Base-by-base conservation (phyloP, 2,888 invertebrate genomes). In the Dasysyrphus albostriatus region DNA sequence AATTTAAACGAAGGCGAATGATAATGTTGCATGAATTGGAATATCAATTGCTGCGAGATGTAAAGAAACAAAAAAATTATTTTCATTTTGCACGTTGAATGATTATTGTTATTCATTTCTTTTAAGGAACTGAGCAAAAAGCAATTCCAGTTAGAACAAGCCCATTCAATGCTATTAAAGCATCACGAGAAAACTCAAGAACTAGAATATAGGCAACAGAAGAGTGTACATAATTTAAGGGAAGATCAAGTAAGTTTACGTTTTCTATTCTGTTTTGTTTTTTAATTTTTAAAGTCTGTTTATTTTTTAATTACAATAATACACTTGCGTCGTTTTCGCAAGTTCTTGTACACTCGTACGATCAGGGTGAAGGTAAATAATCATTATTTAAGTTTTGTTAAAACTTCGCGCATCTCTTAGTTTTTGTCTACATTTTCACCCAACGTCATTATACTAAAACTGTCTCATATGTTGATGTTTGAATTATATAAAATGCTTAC, bases 141-240 rank as follows among this genome's bases (percentile, higher is more conserved):
- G 76, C 98, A 98, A 92, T 97, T 97, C 89, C 99, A 99, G 92
- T 93, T 99, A 89, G 98, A 99, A 91, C 97, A 97, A 92, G 98
- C 98, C 72, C 99, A 99, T 93, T 94, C 95, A 65, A 98, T 99
- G 97, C 94, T 99, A 88, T 93, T 98, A 88, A 95, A 98, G 89
- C 99, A 99, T 93, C 99, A 99, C 93, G 98, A 99, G 92, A 97
- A 98, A 92, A 98, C 99, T 63, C 97, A 98, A 92, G 98, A 99
- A 91, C 93, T 99, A 89, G 99, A 99, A 93, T 98, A 98, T 93
- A 95, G 97, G 89, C 99, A 99, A 92, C 97, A 99, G 93, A 96
- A 97, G 91, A 97, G 98, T 88, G 97, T 99, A 88, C 99, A 99
- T 92, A 96, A 96, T 89, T 94, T 98, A 87, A 95, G 98, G 92